Evolutionary conservation across 1,140 invertebrate species (phyloP), one percentile per base, ranked within the genome.

Genomic region (Diorhabda sublineata): DNA sequence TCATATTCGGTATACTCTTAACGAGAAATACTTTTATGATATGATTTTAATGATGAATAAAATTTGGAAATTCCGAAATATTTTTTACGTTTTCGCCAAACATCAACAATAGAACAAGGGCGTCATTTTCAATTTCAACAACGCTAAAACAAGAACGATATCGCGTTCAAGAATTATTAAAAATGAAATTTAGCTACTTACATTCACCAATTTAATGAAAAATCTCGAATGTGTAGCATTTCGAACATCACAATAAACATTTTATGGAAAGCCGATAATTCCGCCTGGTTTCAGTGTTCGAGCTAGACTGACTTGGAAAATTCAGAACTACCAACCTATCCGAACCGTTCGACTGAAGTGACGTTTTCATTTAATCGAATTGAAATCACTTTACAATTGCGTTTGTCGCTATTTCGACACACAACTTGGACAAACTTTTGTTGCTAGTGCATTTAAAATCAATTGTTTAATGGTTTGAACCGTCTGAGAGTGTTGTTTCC

Each of bases 121-220:
- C 42, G 59, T 60, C 26, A 11, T 41, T 41, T 60, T 60, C 6
- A 3, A 41, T 7, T 41, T 60, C 3, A 60, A 41, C 59, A 7
- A 42, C 26, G 59, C 6, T 11, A 60, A 9, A 42, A 5, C 7
- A 60, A 6, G 26, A 7, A 60, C 7, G 7, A 60, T 9, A 60
- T 7, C 42, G 42, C 59, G 26, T 26, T 26, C 1, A 26, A 26
- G 26, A 26, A 26, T 26, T 26, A 26, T 26, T 60, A 60, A 3
- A 7, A 60, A 7, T 42, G 1, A 26, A 26, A 60, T 60, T 0
- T 6, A 44, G 26, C 9, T 59, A 66, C 65, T 66, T 47, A 72
- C 71, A 72, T 72, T 72, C 71, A 72, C 69, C 71, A 72, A 67
- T 72, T 69, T 66, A 58, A 66, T 45, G 11, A 61, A 58, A 65